Percentiles rank a stretch among this genome's conserved stretches.
Conservation (phyloP, 1,140 invertebrate genomes). For the Uloborus diversus region DNA sequence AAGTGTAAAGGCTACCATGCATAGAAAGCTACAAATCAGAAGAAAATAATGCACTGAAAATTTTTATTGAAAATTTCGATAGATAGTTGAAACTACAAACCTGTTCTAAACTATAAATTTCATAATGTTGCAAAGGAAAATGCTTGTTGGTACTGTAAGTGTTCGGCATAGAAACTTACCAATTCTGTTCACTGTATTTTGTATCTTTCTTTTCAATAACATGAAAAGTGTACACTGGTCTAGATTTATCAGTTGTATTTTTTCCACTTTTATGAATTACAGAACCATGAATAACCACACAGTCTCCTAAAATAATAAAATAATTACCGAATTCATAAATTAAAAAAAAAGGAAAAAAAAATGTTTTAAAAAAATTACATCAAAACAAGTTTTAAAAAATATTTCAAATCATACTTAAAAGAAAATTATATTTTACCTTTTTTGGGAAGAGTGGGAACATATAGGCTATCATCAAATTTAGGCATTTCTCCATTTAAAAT, state of each 20-base stretch:
- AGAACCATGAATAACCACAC: constrained; percentile 89
- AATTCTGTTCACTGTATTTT: constrained; percentile 86
- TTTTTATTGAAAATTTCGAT: background rate
- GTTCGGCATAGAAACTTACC: constrained; percentile 67
- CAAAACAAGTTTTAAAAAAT: too few relatives aligned
- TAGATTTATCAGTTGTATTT: constrained; percentile 83
- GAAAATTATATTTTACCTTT: constrained; percentile 22
- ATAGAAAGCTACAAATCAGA: background rate
- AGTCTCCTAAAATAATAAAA: constrained; percentile 75
- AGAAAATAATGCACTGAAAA: background rate
- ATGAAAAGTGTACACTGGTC: constrained; percentile 96
- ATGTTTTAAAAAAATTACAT: too few relatives aligned
- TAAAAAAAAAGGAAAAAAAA: too few relatives aligned
- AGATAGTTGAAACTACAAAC: too few relatives aligned
- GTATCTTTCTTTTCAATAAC: constrained; percentile 81
- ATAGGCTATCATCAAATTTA: constrained; percentile 1
- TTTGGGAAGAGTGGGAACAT: constrained; percentile 25
- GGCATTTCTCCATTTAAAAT: constrained; percentile 17
- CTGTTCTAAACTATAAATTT: too few relatives aligned
- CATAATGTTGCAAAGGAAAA: too few relatives aligned
- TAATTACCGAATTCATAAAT: too few relatives aligned
- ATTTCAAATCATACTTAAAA: too few relatives aligned
- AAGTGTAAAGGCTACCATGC: background rate
- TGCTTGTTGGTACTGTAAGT: background rate
- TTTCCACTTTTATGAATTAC: constrained; percentile 91